Evolutionary conservation across 2,888 invertebrate species (phyloP), one percentile per base, ranked within the genome.

Genomic region (Andrena hattorfiana): DNA sequence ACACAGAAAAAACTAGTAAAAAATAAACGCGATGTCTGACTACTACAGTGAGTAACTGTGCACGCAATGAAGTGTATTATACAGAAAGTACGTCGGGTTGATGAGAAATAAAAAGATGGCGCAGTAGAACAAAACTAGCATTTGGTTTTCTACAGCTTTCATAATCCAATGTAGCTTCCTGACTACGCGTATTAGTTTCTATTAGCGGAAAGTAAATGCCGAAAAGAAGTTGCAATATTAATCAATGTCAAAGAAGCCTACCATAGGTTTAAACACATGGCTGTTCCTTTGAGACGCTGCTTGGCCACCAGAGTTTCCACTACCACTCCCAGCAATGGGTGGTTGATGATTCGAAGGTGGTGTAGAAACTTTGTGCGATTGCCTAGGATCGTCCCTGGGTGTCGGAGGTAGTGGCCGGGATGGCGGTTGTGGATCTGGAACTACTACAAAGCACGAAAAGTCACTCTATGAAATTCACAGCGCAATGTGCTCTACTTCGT

Each of bases 181-280:
- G 66, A 35, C 87, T 72, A 87, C 78, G 60, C 74, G 66, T 83
- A 48, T 70, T 54, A 71, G 42, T 80, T 56, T 63, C 74, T 30
- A 60, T 71, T 76, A 67, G 20, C 60, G 54, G 30, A 51, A 62
- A 32, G 59, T 63, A 49, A 69, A 71, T 71, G 54, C 35, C 68
- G 54, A 32, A 67, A 62, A 51, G 28, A 63, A 63, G 42, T 72
- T 76, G 32, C 35, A 54, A 68, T 13, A 30, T 42, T 13, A 48
- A 71, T 8, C 42, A n/a, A 42, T 54, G 10, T 16, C 13, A 20
- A 63, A n/a, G 72, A 23, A 66, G 60, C 95, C 93, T 95, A 97
- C 97, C 97, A 97, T 97, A 88, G 98, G 98, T 94, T 97, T 98
- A 94, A 98, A 98, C 93, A 97, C 96, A 94, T 97, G 97, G 66